Evolutionary conservation across 1,140 invertebrate species (phyloP), one percentile per base, ranked within the genome.

Genomic region (Acarapis woodi): DNA sequence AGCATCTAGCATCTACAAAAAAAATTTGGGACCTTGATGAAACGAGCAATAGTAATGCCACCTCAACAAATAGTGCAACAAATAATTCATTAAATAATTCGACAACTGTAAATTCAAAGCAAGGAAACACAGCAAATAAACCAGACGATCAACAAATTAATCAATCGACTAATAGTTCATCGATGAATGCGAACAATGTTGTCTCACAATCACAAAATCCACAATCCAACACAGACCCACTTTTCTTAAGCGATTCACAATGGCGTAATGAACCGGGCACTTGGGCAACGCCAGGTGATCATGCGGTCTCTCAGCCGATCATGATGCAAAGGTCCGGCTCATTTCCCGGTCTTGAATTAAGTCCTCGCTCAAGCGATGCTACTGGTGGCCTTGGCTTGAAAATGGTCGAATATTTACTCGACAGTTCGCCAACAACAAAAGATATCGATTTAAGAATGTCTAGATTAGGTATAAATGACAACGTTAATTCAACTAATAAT

Each of bases 361-460:
- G 68, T 2, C 73, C 72, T 12, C 60, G 73, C 33, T 64, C 62
- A 29, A 63, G 62, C 30, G 68, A 71, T 46, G n/a, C n/a, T n/a
- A 75, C 72, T 41, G 66, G 71, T 38, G 77, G 77, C 22, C 66
- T 90, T 36, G 80, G 80, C 37, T 76, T 88, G 36, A 90, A 93
- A 62, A 90, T 94, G 80, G 83, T 88, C n/a, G 83, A 93, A 58
- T 90, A 90, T 53, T 80, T 93, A 30, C 63, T 94, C 41, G 51
- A 55, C 16, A 75, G 74, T 38, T 87, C 82, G 33, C 82, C 83
- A 8, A 83, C 77, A 26, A 64, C 66, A 40, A 73, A 73, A 41
- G 67, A 70, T 42, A 47, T 70, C 42, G 74, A 78, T 48, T 65
- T 66, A 19, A 59, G 72, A 41, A 69, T 78, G 65, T 37, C 68